Percentiles rank a stretch among this genome's conserved stretches.
Evolutionary conservation across 2,113 vertebrate species (phyloP).

Genomic region (Apteryx mantelli): DNA sequence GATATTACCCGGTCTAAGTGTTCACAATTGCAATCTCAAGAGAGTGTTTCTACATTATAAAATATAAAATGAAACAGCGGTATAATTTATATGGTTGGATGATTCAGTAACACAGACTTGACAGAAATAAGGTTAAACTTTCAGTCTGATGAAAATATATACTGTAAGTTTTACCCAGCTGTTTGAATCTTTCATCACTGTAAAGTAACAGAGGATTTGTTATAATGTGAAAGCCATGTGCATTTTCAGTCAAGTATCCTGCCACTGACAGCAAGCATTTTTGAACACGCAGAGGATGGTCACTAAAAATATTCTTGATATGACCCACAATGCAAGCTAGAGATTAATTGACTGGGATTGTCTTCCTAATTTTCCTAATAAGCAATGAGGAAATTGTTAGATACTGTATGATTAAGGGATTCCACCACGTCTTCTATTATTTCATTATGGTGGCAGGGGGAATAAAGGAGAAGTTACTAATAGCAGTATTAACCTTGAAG

Average conservation of each 20-base stretch:
- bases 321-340: neutral
- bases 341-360: neutral
- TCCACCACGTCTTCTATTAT: neutral
- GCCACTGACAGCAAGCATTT: neutral
- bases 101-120: neutral
- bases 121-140: neutral
- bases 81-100: neutral
- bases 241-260: neutral
- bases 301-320: neutral
- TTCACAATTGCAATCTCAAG: neutral
- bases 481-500: neutral
- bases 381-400: neutral
- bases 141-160: neutral
- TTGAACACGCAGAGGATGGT: fast-evolving
- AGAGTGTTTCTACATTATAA: neutral
- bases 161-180: neutral
- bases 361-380: neutral
- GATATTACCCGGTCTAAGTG: neutral
- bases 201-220: neutral
- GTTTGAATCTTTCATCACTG: neutral
- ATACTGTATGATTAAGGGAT: neutral
- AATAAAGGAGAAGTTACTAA: neutral
- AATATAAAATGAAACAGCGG: neutral
- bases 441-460: neutral
- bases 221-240: neutral